These are phyloP conservation scores for Bovichtus variegatus DNA, from an alignment of 2,797 vertebrate species.

Conservation along the genomic window DNA sequence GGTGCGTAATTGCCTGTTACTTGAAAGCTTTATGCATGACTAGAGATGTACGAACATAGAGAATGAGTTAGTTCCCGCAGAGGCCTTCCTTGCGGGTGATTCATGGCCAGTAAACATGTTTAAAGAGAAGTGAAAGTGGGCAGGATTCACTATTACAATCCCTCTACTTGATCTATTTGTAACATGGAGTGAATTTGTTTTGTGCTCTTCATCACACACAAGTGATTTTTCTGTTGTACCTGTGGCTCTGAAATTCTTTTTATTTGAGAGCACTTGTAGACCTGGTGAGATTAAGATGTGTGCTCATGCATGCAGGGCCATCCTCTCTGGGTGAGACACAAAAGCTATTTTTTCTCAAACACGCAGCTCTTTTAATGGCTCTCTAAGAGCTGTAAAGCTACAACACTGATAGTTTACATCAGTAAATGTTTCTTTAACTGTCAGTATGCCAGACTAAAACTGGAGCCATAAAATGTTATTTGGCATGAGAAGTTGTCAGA, in stretches of 20 bases:
- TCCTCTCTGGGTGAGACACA: constrained; percentile 2
- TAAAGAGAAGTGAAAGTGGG: constrained; percentile 3
- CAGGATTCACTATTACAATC: constrained; percentile 8
- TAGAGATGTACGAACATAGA: constrained; percentile 2
- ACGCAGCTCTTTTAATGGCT: constrained; percentile 21
- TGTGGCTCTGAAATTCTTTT: not conserved
- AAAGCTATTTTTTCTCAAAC: constrained; percentile 4
- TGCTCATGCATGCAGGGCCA: constrained; percentile 17
- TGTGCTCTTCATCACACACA: not conserved
- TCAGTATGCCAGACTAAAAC: not conserved
- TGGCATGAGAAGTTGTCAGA: not conserved
- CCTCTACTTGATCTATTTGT: constrained; percentile 8
- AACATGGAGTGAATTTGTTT: constrained; percentile 1
- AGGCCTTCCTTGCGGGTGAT: constrained; percentile 11
- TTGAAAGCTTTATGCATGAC: constrained; percentile 2
- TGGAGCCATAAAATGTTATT: not conserved
- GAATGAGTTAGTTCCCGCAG: not conserved
- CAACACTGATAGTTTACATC: constrained; percentile 24
- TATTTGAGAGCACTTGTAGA: not conserved
- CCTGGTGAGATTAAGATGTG: constrained; percentile 20
- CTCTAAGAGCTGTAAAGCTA: not conserved
- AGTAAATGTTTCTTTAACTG: constrained; percentile 12
- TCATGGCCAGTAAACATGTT: constrained; percentile 9
- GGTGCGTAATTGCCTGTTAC: not conserved
- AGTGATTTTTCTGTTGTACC: not conserved